A percentile compares a stretch with the other conserved stretches of the same genome.
These are phyloP conservation scores for Ectobius pallidus DNA, from an alignment of 2,888 invertebrate species.

Conservation along the genomic window DNA sequence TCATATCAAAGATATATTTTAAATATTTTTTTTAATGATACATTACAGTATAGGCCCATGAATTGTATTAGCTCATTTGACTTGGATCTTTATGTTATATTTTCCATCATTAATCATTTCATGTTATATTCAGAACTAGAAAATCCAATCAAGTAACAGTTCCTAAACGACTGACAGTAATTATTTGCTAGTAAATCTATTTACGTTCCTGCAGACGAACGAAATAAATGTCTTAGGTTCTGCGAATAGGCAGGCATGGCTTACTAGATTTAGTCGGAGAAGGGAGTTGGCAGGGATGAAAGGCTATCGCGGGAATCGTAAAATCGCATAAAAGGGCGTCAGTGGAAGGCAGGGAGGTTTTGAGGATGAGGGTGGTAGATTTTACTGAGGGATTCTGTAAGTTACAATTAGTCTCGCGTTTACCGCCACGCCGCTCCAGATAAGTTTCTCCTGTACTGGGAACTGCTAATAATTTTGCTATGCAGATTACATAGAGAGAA, in stretches of 20 bases:
- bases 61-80: too few relatives aligned
- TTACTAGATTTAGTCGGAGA: conserved; percentile 7
- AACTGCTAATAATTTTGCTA: conserved; percentile 30
- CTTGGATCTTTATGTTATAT: too few relatives aligned
- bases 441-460: conserved; percentile 17
- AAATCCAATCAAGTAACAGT: too few relatives aligned
- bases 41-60: too few relatives aligned
- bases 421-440: conserved; percentile 22
- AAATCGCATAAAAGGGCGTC: conserved; percentile 31
- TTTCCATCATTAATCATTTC: too few relatives aligned
- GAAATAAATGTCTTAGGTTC: not conserved
- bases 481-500: conserved; percentile 28
- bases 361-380: conserved; percentile 24
- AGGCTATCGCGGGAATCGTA: conserved; percentile 41
- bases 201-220: too few relatives aligned
- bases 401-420: conserved; percentile 36
- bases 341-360: not conserved
- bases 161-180: too few relatives aligned
- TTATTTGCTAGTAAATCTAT: too few relatives aligned
- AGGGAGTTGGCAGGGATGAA: conserved; percentile 34
- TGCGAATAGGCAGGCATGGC: not conserved
- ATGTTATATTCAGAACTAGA: too few relatives aligned
- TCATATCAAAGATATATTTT: too few relatives aligned
- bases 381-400: conserved; percentile 36
- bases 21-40: too few relatives aligned